Conservation (phyloP, 2,888 invertebrate species). For the Troides oblongomaculatus region DNA sequence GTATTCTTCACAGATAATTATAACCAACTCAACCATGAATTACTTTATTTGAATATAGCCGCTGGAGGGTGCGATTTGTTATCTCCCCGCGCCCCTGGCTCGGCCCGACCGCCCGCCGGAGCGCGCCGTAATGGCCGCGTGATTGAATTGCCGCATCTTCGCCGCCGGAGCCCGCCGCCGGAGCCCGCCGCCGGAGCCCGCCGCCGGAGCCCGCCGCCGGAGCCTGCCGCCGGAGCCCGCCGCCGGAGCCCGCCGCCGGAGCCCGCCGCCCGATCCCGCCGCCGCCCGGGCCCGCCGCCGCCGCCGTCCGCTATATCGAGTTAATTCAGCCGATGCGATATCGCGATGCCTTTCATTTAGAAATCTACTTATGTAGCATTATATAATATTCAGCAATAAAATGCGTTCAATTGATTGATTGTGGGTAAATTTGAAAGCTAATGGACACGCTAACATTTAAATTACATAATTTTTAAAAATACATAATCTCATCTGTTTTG, state of each 20-base stretch:
- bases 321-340: constrained; percentile 52
- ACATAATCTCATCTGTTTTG: too few relatives aligned
- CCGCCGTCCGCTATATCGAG: constrained; percentile 59
- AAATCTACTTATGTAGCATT: too few relatives aligned
- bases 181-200: constrained; percentile 35
- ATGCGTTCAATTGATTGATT: too few relatives aligned
- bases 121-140: constrained; percentile 60
- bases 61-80: constrained; percentile 22
- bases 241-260: constrained; percentile 52
- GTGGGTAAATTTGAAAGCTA: too few relatives aligned
- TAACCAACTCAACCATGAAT: background rate
- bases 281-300: too few relatives aligned
- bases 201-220: too few relatives aligned
- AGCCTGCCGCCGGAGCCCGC: constrained; percentile 52
- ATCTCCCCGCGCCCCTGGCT: background rate
- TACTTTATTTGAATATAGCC: constrained; percentile 22
- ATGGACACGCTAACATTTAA: too few relatives aligned
- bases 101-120: constrained; percentile 35
- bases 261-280: constrained; percentile 35
- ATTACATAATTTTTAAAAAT: too few relatives aligned
- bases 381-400: too few relatives aligned
- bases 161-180: constrained; percentile 55
- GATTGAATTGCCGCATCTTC: constrained; percentile 69
- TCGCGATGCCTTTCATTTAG: constrained; percentile 36
- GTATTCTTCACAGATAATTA: too few relatives aligned